Base-by-base conservation (phyloP, 2,888 invertebrate species). In the Odontothrips loti region DNA sequence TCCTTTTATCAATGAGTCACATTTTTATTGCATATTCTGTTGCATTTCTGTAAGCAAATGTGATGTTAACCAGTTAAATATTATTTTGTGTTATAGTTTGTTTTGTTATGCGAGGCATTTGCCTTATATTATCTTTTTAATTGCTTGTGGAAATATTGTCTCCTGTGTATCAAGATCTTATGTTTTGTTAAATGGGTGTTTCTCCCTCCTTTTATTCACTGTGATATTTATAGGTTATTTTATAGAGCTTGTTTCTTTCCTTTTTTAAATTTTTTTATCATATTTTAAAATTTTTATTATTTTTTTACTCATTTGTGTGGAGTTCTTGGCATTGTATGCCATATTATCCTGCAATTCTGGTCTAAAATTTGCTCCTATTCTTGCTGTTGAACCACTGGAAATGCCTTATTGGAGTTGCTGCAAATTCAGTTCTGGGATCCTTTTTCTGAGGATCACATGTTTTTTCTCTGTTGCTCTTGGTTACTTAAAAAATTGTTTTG, bases 211-310 rank as follows among this genome's bases (percentile, higher is more conserved):
- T 75, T 27, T 10, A 27, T 27, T 27, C 68, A 20, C 68, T 75
- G 68, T 75, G 68, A 75, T 75, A 75, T 75, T 27, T 75, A 12
- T 75, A 75, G 68, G 23, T 75, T 75, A 75, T 75, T 75, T 75
- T 75, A 12, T 27, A 75, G 27, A 27, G 23, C 27, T 75, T 75
- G 20, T 27, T 75, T 12, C 12, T 75, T 27, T 27, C 8, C 23
- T 20, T 23, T 0, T 63, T 63, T n/a, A 63, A 63, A 9, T 9
- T 20, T 68, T 68, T 68, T 20, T 12, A 75, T 12, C 8, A 27
- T 23, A 27, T 12, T 11, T 27, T 75, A 12, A 4, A 8, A 12
- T 12, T 27, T 75, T 27, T n/a, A 12, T 75, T 27, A 27, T 75
- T 75, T 75, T 68, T 9, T 11, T 68, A 11, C 11, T 1, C 8